Evolutionary conservation across 2,113 vertebrate species (phyloP).

Genomic region (Typhlomys cinereus): DNA sequence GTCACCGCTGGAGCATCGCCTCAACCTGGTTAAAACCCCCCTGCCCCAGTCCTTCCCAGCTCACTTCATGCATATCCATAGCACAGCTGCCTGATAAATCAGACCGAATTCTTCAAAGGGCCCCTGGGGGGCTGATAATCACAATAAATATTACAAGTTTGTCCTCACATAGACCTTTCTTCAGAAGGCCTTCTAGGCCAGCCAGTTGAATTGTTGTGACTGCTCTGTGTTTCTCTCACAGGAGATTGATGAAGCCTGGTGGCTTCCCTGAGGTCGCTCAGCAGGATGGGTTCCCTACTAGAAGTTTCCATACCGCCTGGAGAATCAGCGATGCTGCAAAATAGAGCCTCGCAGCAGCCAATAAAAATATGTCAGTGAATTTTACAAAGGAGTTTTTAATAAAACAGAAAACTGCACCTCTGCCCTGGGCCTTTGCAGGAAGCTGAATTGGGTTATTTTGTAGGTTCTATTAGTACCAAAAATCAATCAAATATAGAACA

Average conservation of each 20-base stretch:
- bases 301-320: constrained; percentile 66
- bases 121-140: constrained; percentile 73
- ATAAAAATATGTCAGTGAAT: constrained; percentile 73
- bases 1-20: constrained; percentile 56
- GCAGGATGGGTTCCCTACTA: constrained; percentile 70
- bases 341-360: constrained; percentile 46
- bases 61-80: constrained; percentile 54
- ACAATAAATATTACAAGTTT: constrained; percentile 79
- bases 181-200: constrained; percentile 63
- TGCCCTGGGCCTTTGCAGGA: constrained; percentile 8
- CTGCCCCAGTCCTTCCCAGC: neutral
- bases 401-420: constrained; percentile 53
- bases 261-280: constrained; percentile 72
- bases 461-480: constrained; percentile 7
- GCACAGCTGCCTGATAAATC: constrained; percentile 75
- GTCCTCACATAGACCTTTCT: constrained; percentile 73
- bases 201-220: constrained; percentile 73
- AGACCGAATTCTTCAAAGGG: constrained; percentile 80
- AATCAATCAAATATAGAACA: neutral
- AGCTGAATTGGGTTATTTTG: neutral
- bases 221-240: constrained; percentile 56
- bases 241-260: constrained; percentile 69
- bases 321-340: constrained; percentile 67
- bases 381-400: constrained; percentile 76
- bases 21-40: constrained; percentile 1